Evolutionary conservation across 2,797 vertebrate genomes (phyloP).

Genomic region (Muscicapa striata): DNA sequence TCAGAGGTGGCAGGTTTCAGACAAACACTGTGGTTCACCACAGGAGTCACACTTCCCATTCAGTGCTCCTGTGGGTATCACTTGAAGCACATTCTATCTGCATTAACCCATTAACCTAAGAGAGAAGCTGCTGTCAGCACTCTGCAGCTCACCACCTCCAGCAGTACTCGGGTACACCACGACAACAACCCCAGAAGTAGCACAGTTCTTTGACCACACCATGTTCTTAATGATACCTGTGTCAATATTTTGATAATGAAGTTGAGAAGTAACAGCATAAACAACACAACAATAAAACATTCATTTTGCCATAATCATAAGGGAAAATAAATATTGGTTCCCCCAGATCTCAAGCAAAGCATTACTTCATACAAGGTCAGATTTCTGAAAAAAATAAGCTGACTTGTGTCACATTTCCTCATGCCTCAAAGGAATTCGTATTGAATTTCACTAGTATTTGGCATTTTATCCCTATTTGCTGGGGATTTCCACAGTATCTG

Average conservation of each 20-base stretch:
- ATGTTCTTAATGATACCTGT: not conserved
- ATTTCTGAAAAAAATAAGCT: not conserved
- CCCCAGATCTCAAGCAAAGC: not conserved
- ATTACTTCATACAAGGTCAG: not conserved
- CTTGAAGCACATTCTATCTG: not conserved
- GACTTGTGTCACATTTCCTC: not conserved
- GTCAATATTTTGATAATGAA: not conserved
- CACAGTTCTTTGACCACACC: not conserved
- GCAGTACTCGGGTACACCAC: accelerated
- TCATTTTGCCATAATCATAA: not conserved
- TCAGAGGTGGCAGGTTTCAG: not conserved
- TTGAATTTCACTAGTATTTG: not conserved
- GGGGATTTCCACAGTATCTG: not conserved
- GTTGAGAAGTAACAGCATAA: not conserved
- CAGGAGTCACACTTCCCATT: not conserved
- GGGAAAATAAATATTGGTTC: not conserved
- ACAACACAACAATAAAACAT: not conserved
- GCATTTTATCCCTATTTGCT: not conserved
- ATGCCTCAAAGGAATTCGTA: not conserved
- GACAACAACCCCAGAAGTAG: not conserved
- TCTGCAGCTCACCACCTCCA: not conserved
- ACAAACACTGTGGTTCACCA: not conserved
- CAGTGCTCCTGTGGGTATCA: not conserved
- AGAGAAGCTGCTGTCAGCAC: not conserved
- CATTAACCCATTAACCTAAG: not conserved